Evolutionary conservation across 2,888 invertebrate genomes (phyloP), one percentile per base, ranked within the genome.

Genomic region (Drepanosiphum platanoidis): DNA sequence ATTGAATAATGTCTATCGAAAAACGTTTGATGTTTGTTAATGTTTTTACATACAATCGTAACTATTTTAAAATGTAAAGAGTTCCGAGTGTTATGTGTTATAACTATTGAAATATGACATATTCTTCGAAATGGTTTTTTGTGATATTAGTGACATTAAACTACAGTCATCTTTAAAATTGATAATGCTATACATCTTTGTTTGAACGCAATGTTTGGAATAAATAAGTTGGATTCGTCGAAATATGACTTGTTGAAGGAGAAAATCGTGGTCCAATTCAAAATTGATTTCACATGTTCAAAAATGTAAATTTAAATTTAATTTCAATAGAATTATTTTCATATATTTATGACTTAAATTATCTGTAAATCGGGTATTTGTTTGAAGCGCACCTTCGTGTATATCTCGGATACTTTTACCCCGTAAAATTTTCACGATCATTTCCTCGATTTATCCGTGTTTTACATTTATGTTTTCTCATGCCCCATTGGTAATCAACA

Each of bases 261-360:
- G 15, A 58, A 39, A 36, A 64, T 64, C 39, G 22, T 64, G 64
- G 11, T 42, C 39, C 30, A 64, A 66, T 78, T 30, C 30, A 64
- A 61, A 78, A 39, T 5, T 46, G 32, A 74, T 74, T 74, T 74
- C 46, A 72, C 46, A 46, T 46, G 32, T 74, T 72, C 42, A 72
- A 78, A 78, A 78, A 78, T 78, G 78, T 78, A 79, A 79, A 79
- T 68, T 68, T 11, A 78, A 42, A 30, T 46, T 68, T 34, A 36
- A 32, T 74, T 32, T 71, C 1, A 71, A 71, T n/a, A 74, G n/a
- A 34, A 74, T 74, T 52, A 74, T 52, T 52, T 32, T 68, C 22
- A 34, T 68, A 22, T 36, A 18, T 52, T 52, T 22, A 52, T 18
- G 4, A 18, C 18, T 18, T 46, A 18, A 3, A 46, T 52, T 18